phyloP scores from a whole-genome alignment of 2,888 invertebrate species.

The Nemotelus nigrinus region DNA sequence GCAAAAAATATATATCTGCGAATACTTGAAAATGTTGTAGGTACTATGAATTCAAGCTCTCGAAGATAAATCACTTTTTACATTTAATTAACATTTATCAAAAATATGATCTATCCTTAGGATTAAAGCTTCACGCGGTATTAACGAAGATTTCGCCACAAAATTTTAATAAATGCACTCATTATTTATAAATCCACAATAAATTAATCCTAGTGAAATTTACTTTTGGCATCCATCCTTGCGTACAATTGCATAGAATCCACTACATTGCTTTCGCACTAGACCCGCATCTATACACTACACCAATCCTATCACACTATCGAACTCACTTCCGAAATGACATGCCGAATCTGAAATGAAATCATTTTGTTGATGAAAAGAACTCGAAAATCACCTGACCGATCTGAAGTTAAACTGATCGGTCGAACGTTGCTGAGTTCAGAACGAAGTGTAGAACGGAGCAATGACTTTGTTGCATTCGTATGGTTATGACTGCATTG shows the following conservation, averaged over 20 bases:
- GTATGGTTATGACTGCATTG: slow-evolving; percentile 6
- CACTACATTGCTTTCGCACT: slow-evolving; percentile 12
- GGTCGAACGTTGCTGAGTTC: background rate
- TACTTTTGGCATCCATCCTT: slow-evolving; percentile 24
- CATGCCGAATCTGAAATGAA: no score
- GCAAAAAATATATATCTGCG: no score
- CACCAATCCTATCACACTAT: background rate
- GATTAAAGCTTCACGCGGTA: background rate
- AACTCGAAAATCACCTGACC: slow-evolving; percentile 5
- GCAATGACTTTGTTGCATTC: slow-evolving; percentile 12
- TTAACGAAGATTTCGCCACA: background rate
- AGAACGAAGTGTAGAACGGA: background rate
- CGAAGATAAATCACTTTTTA: no score
- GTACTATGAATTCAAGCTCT: no score
- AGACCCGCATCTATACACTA: background rate
- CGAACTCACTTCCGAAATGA: background rate
- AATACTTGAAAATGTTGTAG: background rate
- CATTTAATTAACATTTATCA: no score
- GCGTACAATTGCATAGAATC: background rate
- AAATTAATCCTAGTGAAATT: background rate
- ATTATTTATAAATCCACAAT: background rate
- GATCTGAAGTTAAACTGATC: slow-evolving; percentile 20
- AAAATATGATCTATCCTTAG: no score
- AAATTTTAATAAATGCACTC: no score
- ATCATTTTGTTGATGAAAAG: background rate